phyloP scores from a whole-genome alignment of 1,140 invertebrate species.

The Trichomalopsis sarcophagae region DNA sequence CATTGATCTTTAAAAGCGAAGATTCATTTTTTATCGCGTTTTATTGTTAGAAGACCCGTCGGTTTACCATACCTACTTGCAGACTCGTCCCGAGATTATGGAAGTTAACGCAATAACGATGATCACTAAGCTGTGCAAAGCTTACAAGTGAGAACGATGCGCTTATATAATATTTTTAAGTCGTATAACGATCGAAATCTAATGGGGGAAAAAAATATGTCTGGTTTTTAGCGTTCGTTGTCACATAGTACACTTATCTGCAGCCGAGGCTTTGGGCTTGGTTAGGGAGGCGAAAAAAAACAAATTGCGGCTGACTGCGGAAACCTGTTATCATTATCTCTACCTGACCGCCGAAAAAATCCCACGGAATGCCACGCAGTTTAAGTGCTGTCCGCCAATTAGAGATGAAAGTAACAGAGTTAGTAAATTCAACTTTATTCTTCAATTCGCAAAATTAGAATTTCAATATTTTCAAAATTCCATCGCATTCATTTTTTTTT shows the following conservation, averaged over 20 bases:
- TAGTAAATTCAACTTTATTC: background rate
- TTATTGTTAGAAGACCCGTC: conserved; percentile 69
- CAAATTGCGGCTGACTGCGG: conserved; percentile 77
- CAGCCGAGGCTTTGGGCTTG: conserved; percentile 76
- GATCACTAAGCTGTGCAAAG: conserved; percentile 76
- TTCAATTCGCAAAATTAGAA: no score
- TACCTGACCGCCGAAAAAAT: conserved; percentile 79
- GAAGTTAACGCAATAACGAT: conserved; percentile 80
- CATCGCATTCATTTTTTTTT: no score
- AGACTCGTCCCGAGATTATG: conserved; percentile 80
- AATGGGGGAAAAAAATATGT: background rate
- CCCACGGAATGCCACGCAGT: conserved; percentile 79
- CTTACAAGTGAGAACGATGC: conserved; percentile 75
- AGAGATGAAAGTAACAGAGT: conserved; percentile 78
- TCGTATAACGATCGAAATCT: no score
- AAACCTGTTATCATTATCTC: conserved; percentile 87
- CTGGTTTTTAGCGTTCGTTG: conserved; percentile 76
- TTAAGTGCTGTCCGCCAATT: conserved; percentile 85
- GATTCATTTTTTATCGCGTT: no score
- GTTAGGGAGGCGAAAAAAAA: conserved; percentile 70
- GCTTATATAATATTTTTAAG: no score
- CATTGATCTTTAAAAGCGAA: no score
- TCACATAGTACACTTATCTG: conserved; percentile 85
- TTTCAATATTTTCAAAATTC: no score
- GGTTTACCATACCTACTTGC: conserved; percentile 79